Conservation (phyloP, 2,797 vertebrate species). For the Adrianichthys oophorus region DNA sequence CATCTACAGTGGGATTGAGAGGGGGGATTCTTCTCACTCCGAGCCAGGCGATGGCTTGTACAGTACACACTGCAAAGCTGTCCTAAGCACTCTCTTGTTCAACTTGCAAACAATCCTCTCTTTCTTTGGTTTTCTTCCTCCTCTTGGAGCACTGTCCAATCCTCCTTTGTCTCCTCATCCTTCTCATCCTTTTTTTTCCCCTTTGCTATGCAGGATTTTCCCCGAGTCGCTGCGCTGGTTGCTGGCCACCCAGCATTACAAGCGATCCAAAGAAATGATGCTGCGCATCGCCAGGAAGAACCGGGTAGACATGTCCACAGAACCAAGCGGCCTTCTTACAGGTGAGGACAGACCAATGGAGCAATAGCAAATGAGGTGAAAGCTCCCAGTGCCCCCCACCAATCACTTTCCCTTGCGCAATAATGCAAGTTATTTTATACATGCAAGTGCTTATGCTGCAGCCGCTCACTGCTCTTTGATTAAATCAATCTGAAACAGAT, state of each 20-base stretch:
- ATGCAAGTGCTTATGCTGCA: neutral
- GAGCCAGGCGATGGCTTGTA: constrained; percentile 70
- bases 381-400: neutral
- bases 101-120: constrained; percentile 57
- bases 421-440: constrained; percentile 7
- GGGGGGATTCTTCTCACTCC: constrained; percentile 22
- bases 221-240: constrained; percentile 96
- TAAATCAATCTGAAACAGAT: constrained; percentile 36
- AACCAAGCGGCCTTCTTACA: constrained; percentile 84
- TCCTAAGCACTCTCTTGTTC: constrained; percentile 31
- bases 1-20: constrained; percentile 28
- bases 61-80: constrained; percentile 54
- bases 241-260: constrained; percentile 94
- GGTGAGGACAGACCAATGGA: neutral
- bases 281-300: constrained; percentile 87
- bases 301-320: constrained; percentile 78
- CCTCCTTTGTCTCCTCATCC: constrained; percentile 24
- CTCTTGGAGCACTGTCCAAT: constrained; percentile 33
- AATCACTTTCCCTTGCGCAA: constrained; percentile 5
- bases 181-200: constrained; percentile 5
- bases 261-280: constrained; percentile 88
- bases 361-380: neutral
- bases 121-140: constrained; percentile 54
- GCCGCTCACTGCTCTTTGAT: constrained; percentile 35
- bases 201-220: constrained; percentile 82